These are phyloP conservation scores for Drosophila greeni DNA, from an alignment of 2,888 invertebrate species.

Conservation along the genomic window DNA sequence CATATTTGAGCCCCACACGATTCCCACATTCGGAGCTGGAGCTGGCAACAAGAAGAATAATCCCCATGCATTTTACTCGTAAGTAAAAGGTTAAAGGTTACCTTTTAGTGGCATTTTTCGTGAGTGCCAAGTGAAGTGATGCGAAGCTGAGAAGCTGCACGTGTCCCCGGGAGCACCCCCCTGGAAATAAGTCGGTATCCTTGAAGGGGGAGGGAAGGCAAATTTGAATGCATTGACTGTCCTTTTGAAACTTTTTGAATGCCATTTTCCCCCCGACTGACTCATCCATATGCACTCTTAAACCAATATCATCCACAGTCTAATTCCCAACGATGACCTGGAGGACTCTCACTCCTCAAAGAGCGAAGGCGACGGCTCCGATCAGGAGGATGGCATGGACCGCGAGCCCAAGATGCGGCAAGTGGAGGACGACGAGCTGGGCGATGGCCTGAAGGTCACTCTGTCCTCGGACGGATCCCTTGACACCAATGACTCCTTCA, in stretches of 20 bases:
- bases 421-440: constrained; percentile 79
- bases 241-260: constrained; percentile 1
- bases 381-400: constrained; percentile 81
- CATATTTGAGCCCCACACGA: constrained; percentile 83
- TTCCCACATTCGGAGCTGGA: constrained; percentile 83
- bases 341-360: constrained; percentile 89
- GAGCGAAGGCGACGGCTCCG: constrained; percentile 84
- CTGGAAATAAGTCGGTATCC: constrained; percentile 11
- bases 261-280: not conserved
- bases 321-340: constrained; percentile 91
- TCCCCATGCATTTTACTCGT: constrained; percentile 93
- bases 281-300: not conserved
- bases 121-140: not conserved
- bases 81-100: constrained; percentile 79
- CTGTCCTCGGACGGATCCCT: constrained; percentile 75
- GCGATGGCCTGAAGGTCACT: constrained; percentile 77
- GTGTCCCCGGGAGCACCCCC: constrained; percentile 31
- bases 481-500: constrained; percentile 75
- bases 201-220: constrained; percentile 10
- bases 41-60: constrained; percentile 82
- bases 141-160: constrained; percentile 15
- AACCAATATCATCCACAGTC: constrained; percentile 79
- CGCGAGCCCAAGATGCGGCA: constrained; percentile 63
- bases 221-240: not conserved
- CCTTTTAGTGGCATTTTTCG: not conserved